Conservation (phyloP, 2,888 invertebrate genomes). For the Tolmerus cingulatus region DNA sequence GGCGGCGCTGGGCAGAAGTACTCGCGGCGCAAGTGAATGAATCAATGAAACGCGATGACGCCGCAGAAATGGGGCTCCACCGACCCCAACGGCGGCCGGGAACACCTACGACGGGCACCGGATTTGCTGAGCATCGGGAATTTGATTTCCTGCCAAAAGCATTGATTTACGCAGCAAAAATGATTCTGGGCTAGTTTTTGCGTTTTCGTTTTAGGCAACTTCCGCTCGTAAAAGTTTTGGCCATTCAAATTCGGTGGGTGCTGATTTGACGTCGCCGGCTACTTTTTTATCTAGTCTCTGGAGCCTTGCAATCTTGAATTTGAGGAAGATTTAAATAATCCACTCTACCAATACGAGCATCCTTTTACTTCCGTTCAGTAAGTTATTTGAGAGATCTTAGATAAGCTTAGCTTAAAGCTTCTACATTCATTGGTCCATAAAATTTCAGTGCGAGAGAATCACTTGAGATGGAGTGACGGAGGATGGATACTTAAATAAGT, state of each 20-base stretch:
- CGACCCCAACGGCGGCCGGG: background rate
- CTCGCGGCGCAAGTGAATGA: background rate
- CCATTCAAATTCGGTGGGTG: background rate
- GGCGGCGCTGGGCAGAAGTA: background rate
- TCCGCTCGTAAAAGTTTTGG: conserved; percentile 28
- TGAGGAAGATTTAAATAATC: background rate
- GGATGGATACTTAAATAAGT: too few species aligned
- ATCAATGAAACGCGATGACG: conserved; percentile 6
- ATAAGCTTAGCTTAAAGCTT: too few species aligned
- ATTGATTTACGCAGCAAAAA: conserved; percentile 28
- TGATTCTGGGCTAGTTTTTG: background rate
- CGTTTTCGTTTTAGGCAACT: conserved; percentile 17
- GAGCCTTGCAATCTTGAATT: background rate
- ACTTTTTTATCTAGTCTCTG: background rate
- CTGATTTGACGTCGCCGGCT: background rate
- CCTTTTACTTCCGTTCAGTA: background rate
- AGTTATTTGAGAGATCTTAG: too few species aligned
- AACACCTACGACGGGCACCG: background rate
- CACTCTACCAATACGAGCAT: background rate
- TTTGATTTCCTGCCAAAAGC: conserved; percentile 42
- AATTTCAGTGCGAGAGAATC: too few species aligned
- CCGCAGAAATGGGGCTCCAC: background rate
- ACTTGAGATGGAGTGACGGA: too few species aligned
- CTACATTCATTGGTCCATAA: too few species aligned
- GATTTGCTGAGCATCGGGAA: conserved; percentile 7